phyloP scores from a whole-genome alignment of 1,140 invertebrate species.

The Scaptomyza pallida region DNA sequence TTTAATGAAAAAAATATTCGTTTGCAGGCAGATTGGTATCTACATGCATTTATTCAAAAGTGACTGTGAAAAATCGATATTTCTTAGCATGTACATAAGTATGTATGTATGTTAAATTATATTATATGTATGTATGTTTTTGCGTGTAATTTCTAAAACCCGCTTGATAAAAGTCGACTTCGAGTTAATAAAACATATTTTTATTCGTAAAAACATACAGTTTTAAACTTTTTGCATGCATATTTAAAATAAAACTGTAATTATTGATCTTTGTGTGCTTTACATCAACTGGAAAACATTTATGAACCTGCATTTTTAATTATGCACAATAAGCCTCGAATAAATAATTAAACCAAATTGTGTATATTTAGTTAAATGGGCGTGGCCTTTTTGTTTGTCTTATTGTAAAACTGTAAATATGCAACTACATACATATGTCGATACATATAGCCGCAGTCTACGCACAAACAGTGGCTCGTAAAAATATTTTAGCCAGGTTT shows the following conservation, averaged over 20 bases:
- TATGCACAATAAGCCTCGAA: not conserved
- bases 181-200: no score
- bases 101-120: conserved; percentile 2
- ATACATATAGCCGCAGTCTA: not conserved
- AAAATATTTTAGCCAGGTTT: not conserved
- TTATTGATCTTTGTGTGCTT: conserved; percentile 5
- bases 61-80: conserved; percentile 47
- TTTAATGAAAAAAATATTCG: not conserved
- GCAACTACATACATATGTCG: not conserved
- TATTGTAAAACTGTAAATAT: no score
- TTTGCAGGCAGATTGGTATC: conserved; percentile 6
- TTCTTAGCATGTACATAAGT: conserved; percentile 37
- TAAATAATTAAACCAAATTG: not conserved
- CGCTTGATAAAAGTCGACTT: conserved; percentile 14
- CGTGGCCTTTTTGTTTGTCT: not conserved
- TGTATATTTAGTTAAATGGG: not conserved
- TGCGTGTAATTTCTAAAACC: conserved; percentile 8
- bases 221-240: not conserved
- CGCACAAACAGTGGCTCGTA: not conserved
- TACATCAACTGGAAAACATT: not conserved
- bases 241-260: not conserved
- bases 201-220: no score
- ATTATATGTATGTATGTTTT: conserved; percentile 18
- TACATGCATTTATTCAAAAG: conserved; percentile 10
- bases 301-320: not conserved